These are phyloP conservation scores for Hirudo medicinalis DNA, from an alignment of 1,140 invertebrate species.

Conservation along the genomic window DNA sequence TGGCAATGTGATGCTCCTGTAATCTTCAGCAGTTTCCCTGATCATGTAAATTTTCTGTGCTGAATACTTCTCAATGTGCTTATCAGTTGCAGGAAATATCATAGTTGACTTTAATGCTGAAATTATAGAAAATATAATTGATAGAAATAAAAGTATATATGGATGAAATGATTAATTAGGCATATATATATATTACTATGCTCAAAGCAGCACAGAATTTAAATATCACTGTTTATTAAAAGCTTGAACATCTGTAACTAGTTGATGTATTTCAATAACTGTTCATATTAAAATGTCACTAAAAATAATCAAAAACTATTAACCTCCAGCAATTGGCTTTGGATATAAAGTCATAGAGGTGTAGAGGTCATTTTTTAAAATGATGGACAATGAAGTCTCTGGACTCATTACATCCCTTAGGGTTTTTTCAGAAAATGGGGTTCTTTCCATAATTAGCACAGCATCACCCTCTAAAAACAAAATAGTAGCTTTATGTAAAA, in stretches of 20 bases:
- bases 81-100: conserved; percentile 79
- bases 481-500: background rate
- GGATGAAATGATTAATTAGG: too few relatives aligned
- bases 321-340: conserved; percentile 53
- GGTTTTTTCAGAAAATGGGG: conserved; percentile 57
- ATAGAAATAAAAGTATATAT: background rate
- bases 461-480: conserved; percentile 45
- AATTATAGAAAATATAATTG: conserved; percentile 13
- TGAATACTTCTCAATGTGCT: conserved; percentile 75
- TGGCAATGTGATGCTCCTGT: conserved; percentile 62
- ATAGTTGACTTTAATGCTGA: conserved; percentile 62
- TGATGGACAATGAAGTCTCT: conserved; percentile 48
- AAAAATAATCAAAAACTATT: background rate
- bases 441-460: conserved; percentile 69
- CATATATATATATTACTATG: background rate
- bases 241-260: background rate
- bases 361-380: conserved; percentile 75
- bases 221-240: background rate
- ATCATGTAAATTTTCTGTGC: conserved; percentile 59
- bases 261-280: conserved; percentile 5
- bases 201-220: background rate
- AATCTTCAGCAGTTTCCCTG: conserved; percentile 69
- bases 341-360: conserved; percentile 63
- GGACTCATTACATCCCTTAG: conserved; percentile 48
- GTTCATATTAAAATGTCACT: conserved; percentile 9